A percentile compares a stretch with the other conserved stretches of the same genome.
phyloP scores from a whole-genome alignment of 2,797 vertebrate species.

The Gymnodraco acuticeps region DNA sequence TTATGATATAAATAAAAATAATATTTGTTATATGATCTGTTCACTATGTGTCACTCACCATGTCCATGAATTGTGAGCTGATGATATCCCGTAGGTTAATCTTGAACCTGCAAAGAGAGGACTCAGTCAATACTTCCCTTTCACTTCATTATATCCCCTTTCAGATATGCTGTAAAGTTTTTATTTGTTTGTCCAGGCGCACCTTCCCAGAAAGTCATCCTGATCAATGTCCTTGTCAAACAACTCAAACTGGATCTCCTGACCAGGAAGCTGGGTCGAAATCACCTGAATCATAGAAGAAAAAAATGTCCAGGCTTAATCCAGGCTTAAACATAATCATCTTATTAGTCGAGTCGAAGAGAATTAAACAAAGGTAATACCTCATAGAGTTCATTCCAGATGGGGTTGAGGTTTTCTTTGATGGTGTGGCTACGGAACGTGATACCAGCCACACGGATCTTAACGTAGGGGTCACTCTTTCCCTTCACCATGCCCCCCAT shows the following conservation, averaged over 20 bases:
- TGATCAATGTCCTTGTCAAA: conserved; percentile 95
- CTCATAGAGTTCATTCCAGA: conserved; percentile 94
- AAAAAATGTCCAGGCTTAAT: not conserved
- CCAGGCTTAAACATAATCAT: not conserved
- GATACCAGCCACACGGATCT: conserved; percentile 89
- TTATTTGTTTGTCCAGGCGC: conserved; percentile 7
- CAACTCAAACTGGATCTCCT: conserved; percentile 92
- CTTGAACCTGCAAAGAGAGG: conserved; percentile 88
- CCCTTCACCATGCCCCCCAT: conserved; percentile 93
- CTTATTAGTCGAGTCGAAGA: not conserved
- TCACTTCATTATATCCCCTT: not conserved
- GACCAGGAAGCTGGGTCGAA: conserved; percentile 90
- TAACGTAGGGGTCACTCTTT: conserved; percentile 94
- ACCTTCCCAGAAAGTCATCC: conserved; percentile 95
- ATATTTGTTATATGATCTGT: not conserved
- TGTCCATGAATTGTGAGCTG: conserved; percentile 85
- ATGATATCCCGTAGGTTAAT: conserved; percentile 88
- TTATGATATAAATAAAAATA: not conserved
- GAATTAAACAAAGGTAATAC: conserved; percentile 66
- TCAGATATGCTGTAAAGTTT: not conserved
- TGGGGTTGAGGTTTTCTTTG: conserved; percentile 93
- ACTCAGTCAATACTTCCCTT: conserved; percentile 12
- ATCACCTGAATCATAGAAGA: conserved; percentile 82
- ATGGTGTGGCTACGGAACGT: conserved; percentile 90
- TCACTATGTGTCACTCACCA: conserved; percentile 77